A percentile compares a stretch with the other conserved stretches of the same genome.
Conservation (phyloP, 2,113 vertebrate genomes). For the Tetrax tetrax region DNA sequence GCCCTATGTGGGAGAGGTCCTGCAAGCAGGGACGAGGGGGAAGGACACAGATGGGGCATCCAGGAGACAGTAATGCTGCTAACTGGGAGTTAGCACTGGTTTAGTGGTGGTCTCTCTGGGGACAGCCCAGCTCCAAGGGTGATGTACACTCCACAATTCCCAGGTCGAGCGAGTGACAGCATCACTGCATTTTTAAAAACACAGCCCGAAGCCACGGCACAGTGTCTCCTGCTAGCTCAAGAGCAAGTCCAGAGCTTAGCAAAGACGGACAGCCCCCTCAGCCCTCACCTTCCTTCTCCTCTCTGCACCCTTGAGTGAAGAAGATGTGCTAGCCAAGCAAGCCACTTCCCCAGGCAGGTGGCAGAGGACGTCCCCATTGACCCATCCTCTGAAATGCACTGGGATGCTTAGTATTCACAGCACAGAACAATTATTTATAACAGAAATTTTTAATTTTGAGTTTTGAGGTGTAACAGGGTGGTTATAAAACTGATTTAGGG, state of each 20-base stretch:
- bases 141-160: neutral
- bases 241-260: neutral
- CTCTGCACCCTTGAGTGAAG: neutral
- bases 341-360: neutral
- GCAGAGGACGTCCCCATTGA: neutral
- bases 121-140: neutral
- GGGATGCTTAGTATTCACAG: constrained; percentile 9
- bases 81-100: neutral
- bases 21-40: fast-evolving
- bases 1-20: fast-evolving
- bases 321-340: neutral
- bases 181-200: neutral
- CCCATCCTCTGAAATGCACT: neutral
- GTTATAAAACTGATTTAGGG: constrained; percentile 69
- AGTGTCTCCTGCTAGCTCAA: neutral
- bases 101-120: neutral
- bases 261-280: neutral
- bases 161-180: fast-evolving
- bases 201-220: neutral
- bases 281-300: neutral
- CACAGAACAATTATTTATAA: constrained; percentile 48
- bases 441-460: constrained; percentile 52
- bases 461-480: constrained; percentile 61
- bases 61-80: no score
- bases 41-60: neutral